A percentile compares a stretch with the other conserved stretches of the same genome.
Conservation (phyloP, 2,797 vertebrate genomes). For the Melanotaenia pygmaea region DNA sequence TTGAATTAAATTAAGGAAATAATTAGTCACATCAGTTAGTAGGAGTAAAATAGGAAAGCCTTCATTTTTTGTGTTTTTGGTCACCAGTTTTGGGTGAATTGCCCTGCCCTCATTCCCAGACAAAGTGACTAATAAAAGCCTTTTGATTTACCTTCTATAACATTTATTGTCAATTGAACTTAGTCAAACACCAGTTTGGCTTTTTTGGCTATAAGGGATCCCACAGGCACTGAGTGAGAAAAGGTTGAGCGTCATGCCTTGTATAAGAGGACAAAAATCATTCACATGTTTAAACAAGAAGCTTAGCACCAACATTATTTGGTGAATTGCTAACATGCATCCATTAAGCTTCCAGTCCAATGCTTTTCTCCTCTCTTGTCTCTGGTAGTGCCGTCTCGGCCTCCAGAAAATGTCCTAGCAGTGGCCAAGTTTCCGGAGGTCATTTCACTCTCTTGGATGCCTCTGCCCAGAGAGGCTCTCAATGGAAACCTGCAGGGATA, state of each 20-base stretch:
- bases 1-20: neutral
- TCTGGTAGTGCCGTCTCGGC: conserved; percentile 91
- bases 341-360: neutral
- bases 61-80: neutral
- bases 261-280: neutral
- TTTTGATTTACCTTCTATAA: neutral
- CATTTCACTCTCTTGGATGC: conserved; percentile 96
- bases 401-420: conserved; percentile 96
- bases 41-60: neutral
- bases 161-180: neutral
- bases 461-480: conserved; percentile 91
- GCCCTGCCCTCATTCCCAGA: neutral
- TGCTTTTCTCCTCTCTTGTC: neutral
- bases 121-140: neutral
- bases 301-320: neutral
- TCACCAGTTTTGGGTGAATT: neutral
- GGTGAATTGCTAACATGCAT: neutral
- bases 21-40: neutral
- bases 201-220: neutral
- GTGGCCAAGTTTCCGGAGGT: conserved; percentile 95
- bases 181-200: neutral
- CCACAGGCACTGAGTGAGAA: neutral
- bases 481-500: conserved; percentile 98
- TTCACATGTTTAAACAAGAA: neutral
- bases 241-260: neutral